Percentiles rank a stretch among this genome's conserved stretches.
Conservation (phyloP, 1,140 invertebrate genomes). For the Dendroctonus ponderosae region DNA sequence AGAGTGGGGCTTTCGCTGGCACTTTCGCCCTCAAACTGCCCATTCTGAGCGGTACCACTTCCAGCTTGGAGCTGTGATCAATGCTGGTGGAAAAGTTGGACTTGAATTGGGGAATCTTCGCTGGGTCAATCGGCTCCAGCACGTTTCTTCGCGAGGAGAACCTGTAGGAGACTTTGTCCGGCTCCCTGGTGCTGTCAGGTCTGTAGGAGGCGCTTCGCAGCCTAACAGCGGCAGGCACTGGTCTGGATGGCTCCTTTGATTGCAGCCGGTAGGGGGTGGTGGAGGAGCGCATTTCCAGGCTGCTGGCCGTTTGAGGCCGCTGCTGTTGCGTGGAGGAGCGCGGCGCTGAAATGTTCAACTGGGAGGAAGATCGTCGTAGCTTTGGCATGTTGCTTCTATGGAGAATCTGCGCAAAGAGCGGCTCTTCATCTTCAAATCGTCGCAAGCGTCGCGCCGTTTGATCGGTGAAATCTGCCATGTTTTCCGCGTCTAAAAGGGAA, state of each 20-base stretch:
- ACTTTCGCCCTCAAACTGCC: slow-evolving; percentile 4
- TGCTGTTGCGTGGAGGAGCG: too few relatives aligned
- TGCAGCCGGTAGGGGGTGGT: too few relatives aligned
- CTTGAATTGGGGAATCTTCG: not conserved
- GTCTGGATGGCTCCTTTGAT: too few relatives aligned
- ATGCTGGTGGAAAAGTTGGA: not conserved
- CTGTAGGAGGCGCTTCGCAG: not conserved
- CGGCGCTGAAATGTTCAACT: too few relatives aligned
- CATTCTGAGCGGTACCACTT: slow-evolving; percentile 7
- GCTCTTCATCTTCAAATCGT: not conserved
- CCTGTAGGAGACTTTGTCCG: not conserved
- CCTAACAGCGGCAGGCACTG: not conserved
- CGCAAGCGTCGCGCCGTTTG: slow-evolving; percentile 2
- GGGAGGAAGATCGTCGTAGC: not conserved
- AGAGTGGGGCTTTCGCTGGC: not conserved
- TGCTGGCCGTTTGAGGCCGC: too few relatives aligned
- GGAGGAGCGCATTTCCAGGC: too few relatives aligned
- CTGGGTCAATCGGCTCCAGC: not conserved
- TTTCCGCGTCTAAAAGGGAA: not conserved
- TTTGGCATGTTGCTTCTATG: slow-evolving; percentile 8
- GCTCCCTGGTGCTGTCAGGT: not conserved
- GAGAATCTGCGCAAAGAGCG: slow-evolving; percentile 10
- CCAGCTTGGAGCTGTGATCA: not conserved
- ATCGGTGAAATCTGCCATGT: not conserved
- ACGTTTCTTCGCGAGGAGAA: not conserved